Evolutionary conservation across 2,797 vertebrate species (phyloP).

Genomic region (Sebastes nivosus): DNA sequence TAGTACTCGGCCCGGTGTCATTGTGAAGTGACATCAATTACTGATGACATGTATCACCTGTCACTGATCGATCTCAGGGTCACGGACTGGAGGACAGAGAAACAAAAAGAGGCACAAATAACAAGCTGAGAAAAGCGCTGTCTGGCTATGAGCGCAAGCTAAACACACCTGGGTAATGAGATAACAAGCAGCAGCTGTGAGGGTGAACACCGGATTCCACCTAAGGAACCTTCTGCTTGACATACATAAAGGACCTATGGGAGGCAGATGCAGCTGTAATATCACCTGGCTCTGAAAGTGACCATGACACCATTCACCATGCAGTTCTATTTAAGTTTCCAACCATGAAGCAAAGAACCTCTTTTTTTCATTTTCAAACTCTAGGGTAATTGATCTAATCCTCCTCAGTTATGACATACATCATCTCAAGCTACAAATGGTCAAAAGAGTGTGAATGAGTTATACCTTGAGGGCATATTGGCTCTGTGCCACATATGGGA

Average conservation of each 20-base stretch:
- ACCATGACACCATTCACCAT: not conserved
- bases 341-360: not conserved
- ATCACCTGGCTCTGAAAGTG: not conserved
- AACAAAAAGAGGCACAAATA: conserved; percentile 2
- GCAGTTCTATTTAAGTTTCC: not conserved
- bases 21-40: not conserved
- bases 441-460: conserved; percentile 1
- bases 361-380: not conserved
- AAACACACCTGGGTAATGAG: not conserved
- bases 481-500: not conserved
- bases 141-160: not conserved
- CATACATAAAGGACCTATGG: not conserved
- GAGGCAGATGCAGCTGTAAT: not conserved
- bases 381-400: not conserved
- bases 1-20: not conserved
- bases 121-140: not conserved
- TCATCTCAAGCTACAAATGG: not conserved
- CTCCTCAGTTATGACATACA: not conserved
- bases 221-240: not conserved
- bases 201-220: not conserved
- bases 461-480: not conserved
- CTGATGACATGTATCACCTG: not conserved
- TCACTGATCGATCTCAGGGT: conserved; percentile 21
- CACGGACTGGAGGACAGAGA: conserved; percentile 6
- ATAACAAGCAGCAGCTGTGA: conserved; percentile 11